A percentile compares a stretch with the other conserved stretches of the same genome.
phyloP scores from a whole-genome alignment of 2,113 vertebrate species.

The Mystacornis crossleyi region DNA sequence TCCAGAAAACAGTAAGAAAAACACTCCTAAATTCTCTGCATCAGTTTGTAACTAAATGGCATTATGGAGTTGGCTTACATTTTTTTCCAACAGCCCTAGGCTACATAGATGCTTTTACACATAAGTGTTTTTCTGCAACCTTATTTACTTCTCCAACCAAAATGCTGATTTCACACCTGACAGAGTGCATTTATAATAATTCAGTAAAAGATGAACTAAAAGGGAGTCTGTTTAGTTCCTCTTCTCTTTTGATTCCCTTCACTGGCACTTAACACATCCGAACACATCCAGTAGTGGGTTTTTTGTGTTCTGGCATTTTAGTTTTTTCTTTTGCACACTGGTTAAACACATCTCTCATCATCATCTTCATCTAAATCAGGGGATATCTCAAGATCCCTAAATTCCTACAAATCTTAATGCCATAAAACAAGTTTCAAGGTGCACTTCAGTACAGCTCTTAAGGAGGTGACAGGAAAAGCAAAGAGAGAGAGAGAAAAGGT shows the following conservation, averaged over 20 bases:
- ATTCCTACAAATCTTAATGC: neutral
- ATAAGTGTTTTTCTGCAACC: neutral
- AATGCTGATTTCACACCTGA: constrained; percentile 10
- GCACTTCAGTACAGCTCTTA: neutral
- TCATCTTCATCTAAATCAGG: neutral
- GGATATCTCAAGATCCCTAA: neutral
- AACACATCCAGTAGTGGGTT: neutral
- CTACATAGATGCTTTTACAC: neutral
- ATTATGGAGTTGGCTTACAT: neutral
- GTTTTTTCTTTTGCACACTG: neutral
- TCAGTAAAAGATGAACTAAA: neutral
- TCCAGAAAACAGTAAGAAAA: neutral
- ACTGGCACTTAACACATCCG: neutral
- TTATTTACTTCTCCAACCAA: neutral
- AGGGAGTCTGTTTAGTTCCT: neutral
- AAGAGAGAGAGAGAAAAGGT: neutral
- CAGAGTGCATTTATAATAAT: neutral
- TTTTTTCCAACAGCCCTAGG: neutral
- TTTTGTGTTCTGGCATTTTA: neutral
- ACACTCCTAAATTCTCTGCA: neutral
- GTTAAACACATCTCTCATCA: neutral
- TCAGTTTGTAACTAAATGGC: neutral
- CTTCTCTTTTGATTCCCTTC: neutral
- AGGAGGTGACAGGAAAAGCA: neutral
- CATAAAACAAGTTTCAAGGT: neutral